Evolutionary conservation across 2,113 vertebrate species (phyloP), one percentile per base, ranked within the genome.

Genomic region (Jaculus jaculus): DNA sequence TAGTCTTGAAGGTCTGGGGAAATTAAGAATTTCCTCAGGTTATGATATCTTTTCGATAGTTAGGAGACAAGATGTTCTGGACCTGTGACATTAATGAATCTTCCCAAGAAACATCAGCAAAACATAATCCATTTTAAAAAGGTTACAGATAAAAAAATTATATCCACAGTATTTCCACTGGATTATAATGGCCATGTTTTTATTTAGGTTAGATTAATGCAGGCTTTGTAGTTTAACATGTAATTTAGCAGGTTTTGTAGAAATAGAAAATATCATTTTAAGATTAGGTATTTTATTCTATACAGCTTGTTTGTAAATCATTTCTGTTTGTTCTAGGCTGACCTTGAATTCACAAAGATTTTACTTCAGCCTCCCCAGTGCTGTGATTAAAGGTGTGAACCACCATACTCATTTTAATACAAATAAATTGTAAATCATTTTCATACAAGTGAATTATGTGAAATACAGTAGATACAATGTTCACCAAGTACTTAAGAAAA

Each of bases 201-300:
- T 85, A 51, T 28, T 74, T 2, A 24, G 11, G 83, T 90, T 75
- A 47, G 42, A 74, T 72, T 83, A 83, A 72, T 84, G 54, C 2
- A 72, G 37, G 81, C 34, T 39, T 73, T 21, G 61, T 42, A 42
- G 5, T 39, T 42, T 39, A 39, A 87, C 15, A 75, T 65, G 30
- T 65, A 61, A 65, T 26, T 75, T 75, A 90, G 83, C 0, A 79
- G 23, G 81, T 42, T 92, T 95, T 91, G 9, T 75, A 87, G 81
- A 90, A 94, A 77, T 10, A 80, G 23, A 94, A 82, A 94, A 6
- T 39, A 88, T 74, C 71, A 87, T 78, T 91, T 89, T 94, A 91
- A 93, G 68, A 87, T 63, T 68, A 92, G 66, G 84, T 63, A 90
- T 28, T 84, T 93, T 92, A 80, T 94, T 90, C 16, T 24, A 90